Evolutionary conservation across 2,113 vertebrate species (phyloP), one percentile per base, ranked within the genome.

Genomic region (Ondatra zibethicus): DNA sequence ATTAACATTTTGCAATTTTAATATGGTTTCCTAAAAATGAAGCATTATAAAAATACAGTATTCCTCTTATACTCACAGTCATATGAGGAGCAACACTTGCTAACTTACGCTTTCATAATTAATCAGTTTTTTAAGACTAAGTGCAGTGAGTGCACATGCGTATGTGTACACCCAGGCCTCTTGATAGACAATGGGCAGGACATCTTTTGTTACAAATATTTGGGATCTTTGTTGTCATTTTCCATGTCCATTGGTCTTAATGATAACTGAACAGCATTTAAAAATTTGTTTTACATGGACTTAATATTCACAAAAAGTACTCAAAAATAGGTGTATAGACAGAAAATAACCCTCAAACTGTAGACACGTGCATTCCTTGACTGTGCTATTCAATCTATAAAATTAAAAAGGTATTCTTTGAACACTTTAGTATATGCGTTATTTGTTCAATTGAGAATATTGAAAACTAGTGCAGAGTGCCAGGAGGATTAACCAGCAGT

Each of bases 91-190:
- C 3, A 92, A 84, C 58, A 52, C 6, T 31, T 77, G 72, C 3
- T 68, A 23, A 31, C 11, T 12, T 81, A 72, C 55, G 3, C 23
- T 3, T 10, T 8, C 55, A 21, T 1, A 86, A 23, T 66, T 63
- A 42, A 31, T 47, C 45, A 23, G 12, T 52, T 84, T 87, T 65
- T 10, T 68, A 96, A 90, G 88, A 61, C 3, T 66, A n/a, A 68
- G 25, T 61, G 7, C 87, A 10, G n/a, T 76, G 6, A 70, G 3
- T 82, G 4, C 21, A 36, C 1, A 4, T n/a, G 45, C 0, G 3
- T 13, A 1, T 77, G 5, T 85, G 31, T 52, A 23, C 39, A 12
- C 10, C 21, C 0, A 31, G 50, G 10, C 0, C 16, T 16, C 1
- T 47, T 81, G 36, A n/a, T 81, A 68, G 21, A 93, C 1, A 89